Conservation (phyloP, 2,113 vertebrate species). For the Phrynosoma platyrhinos region DNA sequence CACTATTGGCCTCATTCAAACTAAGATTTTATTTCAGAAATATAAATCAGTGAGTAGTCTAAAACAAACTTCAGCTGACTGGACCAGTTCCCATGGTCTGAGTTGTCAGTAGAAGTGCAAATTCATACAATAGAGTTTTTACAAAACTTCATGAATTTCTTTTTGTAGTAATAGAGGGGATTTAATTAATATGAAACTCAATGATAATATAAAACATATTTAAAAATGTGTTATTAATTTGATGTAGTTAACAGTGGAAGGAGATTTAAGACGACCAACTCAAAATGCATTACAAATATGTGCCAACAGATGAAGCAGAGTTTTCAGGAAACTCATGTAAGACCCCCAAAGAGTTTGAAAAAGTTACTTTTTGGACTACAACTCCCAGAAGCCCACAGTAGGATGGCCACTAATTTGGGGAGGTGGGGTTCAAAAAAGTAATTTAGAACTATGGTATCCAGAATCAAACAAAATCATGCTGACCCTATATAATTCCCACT, state of each 20-base stretch:
- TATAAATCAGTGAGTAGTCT: not conserved
- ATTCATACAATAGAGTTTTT: not conserved
- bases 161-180: conserved; percentile 14
- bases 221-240: too few species aligned
- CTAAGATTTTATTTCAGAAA: not conserved
- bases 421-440: too few species aligned
- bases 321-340: too few species aligned
- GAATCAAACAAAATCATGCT: too few species aligned
- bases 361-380: too few species aligned
- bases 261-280: conserved; percentile 57
- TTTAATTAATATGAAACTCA: conserved; percentile 28
- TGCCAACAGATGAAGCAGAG: too few species aligned
- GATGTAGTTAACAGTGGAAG: conserved; percentile 19
- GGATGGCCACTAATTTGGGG: too few species aligned
- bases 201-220: conserved; percentile 18
- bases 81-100: not conserved
- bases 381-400: too few species aligned
- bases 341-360: too few species aligned
- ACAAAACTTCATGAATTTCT: conserved; percentile 4
- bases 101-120: not conserved
- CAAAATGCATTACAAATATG: not conserved
- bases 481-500: not conserved
- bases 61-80: not conserved
- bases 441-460: too few species aligned
- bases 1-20: not conserved